Percentiles rank a stretch among this genome's conserved stretches.
These are phyloP conservation scores for Oriolus oriolus DNA, from an alignment of 2,113 vertebrate species.

Conservation along the genomic window DNA sequence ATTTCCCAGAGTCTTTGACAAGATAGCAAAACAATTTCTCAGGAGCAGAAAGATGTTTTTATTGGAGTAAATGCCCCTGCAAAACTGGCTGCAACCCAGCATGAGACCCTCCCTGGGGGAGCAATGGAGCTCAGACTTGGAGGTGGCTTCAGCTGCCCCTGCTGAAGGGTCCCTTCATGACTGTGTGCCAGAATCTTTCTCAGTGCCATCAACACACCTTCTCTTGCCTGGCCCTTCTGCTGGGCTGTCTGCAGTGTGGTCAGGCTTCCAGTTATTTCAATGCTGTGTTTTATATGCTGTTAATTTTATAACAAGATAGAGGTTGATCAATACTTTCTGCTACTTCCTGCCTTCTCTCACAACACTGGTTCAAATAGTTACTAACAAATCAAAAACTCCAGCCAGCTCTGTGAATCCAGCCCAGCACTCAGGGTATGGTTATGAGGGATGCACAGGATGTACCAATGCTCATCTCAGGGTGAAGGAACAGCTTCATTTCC, in stretches of 20 bases:
- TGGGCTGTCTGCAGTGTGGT: neutral
- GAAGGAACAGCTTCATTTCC: neutral
- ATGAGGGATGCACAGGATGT: neutral
- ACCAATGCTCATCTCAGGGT: accelerated
- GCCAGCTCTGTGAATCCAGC: neutral
- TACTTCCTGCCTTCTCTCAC: neutral
- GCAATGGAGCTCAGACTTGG: neutral
- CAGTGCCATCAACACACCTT: accelerated
- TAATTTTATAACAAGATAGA: neutral
- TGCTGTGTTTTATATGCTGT: neutral
- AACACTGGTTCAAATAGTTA: neutral
- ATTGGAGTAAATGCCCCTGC: neutral
- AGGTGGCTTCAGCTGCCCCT: neutral
- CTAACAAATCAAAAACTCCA: neutral
- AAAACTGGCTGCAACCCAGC: neutral
- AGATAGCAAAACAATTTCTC: neutral
- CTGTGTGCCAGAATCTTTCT: neutral
- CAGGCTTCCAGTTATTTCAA: neutral
- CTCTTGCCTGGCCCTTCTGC: neutral
- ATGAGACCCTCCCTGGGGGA: accelerated
- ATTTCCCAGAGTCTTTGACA: neutral
- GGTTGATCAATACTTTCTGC: neutral
- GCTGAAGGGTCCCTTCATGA: neutral
- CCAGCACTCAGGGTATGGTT: neutral
- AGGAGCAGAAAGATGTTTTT: neutral